Conservation (phyloP, 2,113 vertebrate species). For the Alces alces region DNA sequence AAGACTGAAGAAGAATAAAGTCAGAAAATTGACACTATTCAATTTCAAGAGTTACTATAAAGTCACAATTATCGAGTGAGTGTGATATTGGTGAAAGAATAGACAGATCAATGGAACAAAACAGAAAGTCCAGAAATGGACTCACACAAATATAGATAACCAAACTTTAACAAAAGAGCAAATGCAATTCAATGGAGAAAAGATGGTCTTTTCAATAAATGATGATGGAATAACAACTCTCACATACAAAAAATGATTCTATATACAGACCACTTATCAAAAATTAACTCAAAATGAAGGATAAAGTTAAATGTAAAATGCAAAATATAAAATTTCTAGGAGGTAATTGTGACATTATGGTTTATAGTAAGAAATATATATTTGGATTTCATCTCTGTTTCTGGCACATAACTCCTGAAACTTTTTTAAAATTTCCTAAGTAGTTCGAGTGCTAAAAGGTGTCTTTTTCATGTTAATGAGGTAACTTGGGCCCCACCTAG, state of each 20-base stretch:
- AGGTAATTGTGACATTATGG: neutral
- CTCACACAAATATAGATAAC: neutral
- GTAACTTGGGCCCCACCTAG: neutral
- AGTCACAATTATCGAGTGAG: neutral
- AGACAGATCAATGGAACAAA: neutral
- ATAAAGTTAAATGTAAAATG: neutral
- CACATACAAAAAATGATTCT: neutral
- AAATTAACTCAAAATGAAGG: neutral
- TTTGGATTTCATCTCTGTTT: neutral
- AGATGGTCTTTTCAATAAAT: neutral
- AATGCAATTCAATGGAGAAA: neutral
- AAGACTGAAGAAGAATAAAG: neutral
- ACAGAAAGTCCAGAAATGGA: neutral
- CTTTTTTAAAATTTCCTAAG: neutral
- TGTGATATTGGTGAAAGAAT: neutral
- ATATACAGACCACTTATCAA: neutral
- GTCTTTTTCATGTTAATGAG: neutral
- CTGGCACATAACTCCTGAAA: neutral
- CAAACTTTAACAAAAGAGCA: neutral
- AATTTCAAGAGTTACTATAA: neutral
- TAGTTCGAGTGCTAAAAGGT: neutral
- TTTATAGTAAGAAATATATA: neutral
- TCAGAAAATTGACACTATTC: neutral
- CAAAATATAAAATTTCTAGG: neutral
- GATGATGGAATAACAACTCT: neutral